phyloP scores from a whole-genome alignment of 2,113 vertebrate species.

The Glaucomys volans region DNA sequence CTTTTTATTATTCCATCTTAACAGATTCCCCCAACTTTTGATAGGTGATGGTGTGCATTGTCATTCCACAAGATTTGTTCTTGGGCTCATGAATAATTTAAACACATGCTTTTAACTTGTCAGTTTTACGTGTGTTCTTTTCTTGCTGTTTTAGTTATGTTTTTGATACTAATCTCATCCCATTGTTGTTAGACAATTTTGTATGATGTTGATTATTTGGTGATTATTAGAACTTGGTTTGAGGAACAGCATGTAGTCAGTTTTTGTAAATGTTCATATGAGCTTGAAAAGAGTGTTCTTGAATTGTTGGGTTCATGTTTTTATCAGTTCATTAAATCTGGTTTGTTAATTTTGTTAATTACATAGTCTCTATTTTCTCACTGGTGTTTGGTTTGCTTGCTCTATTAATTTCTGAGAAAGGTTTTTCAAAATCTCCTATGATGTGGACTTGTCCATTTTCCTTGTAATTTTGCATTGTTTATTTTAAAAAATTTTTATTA shows the following conservation, averaged over 20 bases:
- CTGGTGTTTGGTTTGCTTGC: not conserved
- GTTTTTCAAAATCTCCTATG: not conserved
- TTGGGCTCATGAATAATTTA: slow-evolving; percentile 70
- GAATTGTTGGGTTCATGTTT: not conserved
- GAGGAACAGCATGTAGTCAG: not conserved
- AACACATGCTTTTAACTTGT: slow-evolving; percentile 42
- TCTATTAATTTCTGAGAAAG: slow-evolving; percentile 6
- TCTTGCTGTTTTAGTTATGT: not conserved
- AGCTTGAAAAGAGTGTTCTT: slow-evolving; percentile 48
- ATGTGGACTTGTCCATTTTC: not conserved
- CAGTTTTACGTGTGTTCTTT: not conserved
- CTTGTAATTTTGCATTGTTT: not conserved
- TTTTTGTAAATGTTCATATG: slow-evolving; percentile 28
- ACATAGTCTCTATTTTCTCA: slow-evolving; percentile 13
- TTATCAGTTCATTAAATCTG: not conserved
- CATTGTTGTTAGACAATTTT: not conserved
- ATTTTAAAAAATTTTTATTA: too few relatives aligned
- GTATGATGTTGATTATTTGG: not conserved
- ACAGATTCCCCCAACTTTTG: slow-evolving; percentile 18
- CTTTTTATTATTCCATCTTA: not conserved
- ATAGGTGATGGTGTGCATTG: slow-evolving; percentile 24
- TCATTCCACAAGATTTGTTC: slow-evolving; percentile 56
- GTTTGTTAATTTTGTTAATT: not conserved
- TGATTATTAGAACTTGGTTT: slow-evolving; percentile 34
- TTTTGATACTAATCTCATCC: slow-evolving; percentile 6